These are phyloP conservation scores for Onthophagus taurus DNA, from an alignment of 1,140 invertebrate species.

Conservation along the genomic window DNA sequence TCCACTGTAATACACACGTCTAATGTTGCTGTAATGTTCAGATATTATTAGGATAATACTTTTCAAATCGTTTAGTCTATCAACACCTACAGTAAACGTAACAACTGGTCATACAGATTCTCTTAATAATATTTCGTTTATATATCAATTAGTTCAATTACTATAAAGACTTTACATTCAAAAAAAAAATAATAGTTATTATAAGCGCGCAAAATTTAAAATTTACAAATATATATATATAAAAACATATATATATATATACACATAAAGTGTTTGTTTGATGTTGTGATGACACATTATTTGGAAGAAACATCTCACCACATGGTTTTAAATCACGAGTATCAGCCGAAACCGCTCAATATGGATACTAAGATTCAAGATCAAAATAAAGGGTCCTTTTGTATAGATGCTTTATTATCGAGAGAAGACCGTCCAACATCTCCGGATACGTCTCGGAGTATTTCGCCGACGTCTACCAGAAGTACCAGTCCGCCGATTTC, in stretches of 20 bases:
- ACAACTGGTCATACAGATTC: background rate
- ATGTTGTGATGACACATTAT: conserved; percentile 24
- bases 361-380: conserved; percentile 35
- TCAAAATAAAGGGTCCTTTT: conserved; percentile 47
- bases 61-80: conserved; percentile 39
- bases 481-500: conserved; percentile 39
- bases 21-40: conserved; percentile 38
- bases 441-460: conserved; percentile 32
- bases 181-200: no score
- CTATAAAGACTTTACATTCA: no score
- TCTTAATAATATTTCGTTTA: background rate
- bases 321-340: conserved; percentile 13
- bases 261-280: no score
- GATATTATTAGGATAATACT: conserved; percentile 40
- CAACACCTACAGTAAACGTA: conserved; percentile 21
- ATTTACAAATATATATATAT: no score
- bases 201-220: no score
- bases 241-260: no score
- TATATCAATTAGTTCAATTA: background rate
- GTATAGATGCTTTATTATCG: conserved; percentile 56
- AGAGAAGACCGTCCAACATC: conserved; percentile 26
- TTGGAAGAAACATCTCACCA: conserved; percentile 15
- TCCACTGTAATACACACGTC: conserved; percentile 34
- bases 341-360: conserved; percentile 25
- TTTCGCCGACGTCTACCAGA: conserved; percentile 31